phyloP scores from a whole-genome alignment of 2,113 vertebrate species.

The Globicephala melas region DNA sequence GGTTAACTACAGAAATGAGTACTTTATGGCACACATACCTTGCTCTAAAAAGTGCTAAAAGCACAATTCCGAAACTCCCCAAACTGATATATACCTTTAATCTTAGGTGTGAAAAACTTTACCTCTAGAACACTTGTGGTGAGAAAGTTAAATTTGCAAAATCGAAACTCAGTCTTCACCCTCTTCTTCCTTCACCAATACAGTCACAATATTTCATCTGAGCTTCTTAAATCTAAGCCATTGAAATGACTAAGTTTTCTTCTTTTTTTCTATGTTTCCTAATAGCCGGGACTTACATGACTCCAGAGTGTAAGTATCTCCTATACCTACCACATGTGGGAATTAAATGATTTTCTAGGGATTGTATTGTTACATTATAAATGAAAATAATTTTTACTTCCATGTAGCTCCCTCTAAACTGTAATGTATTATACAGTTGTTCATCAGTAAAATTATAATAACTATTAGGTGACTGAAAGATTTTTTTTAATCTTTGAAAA shows the following conservation, averaged over 20 bases:
- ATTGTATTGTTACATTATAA: neutral
- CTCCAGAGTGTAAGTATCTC: conserved; percentile 50
- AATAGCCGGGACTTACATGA: neutral
- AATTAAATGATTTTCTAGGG: neutral
- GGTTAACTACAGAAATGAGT: neutral
- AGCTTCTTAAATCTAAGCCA: neutral
- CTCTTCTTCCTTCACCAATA: neutral
- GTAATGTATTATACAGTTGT: neutral
- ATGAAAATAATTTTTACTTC: neutral
- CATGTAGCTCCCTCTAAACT: neutral
- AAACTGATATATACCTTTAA: neutral
- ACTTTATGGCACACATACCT: neutral
- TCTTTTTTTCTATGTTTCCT: conserved; percentile 17
- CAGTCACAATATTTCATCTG: neutral
- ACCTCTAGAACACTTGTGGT: neutral
- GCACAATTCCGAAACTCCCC: neutral
- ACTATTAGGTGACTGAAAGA: neutral
- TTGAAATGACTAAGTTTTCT: neutral
- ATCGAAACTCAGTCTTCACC: conserved; percentile 6
- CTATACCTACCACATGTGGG: neutral
- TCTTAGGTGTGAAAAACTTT: conserved; percentile 33
- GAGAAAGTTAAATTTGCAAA: neutral
- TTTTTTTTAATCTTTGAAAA: neutral
- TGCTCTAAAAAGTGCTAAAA: neutral
- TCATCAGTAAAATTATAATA: neutral